phyloP scores from a whole-genome alignment of 2,888 invertebrate genomes.

The Abscondita cerata region DNA sequence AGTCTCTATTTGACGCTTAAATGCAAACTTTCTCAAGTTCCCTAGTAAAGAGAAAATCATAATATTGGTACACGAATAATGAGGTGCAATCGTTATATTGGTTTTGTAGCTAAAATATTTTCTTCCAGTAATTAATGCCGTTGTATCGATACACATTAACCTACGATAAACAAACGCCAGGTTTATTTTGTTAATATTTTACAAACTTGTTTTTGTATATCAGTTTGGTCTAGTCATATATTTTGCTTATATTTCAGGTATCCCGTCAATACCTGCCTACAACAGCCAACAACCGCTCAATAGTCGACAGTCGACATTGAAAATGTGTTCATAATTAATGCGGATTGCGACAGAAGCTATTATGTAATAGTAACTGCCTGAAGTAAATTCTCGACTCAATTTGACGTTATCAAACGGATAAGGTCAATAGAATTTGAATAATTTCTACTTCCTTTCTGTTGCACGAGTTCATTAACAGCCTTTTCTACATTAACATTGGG shows the following conservation, averaged over 20 bases:
- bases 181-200: no score
- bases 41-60: no score
- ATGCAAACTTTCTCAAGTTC: no score
- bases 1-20: no score
- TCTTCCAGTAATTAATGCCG: no score
- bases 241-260: neutral
- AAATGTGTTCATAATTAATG: constrained; percentile 32
- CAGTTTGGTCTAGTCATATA: no score
- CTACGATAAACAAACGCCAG: no score
- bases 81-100: no score
- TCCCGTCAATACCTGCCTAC: constrained; percentile 8
- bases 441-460: constrained; percentile 7
- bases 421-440: constrained; percentile 20
- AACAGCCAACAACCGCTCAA: constrained; percentile 20
- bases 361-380: constrained; percentile 19
- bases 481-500: neutral
- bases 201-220: no score
- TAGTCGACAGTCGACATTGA: constrained; percentile 20
- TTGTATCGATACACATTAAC: no score
- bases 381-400: constrained; percentile 20
- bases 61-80: no score
- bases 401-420: constrained; percentile 26
- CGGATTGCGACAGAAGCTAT: constrained; percentile 28
- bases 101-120: no score
- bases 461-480: neutral